A percentile compares a stretch with the other conserved stretches of the same genome.
Evolutionary conservation across 2,888 invertebrate species (phyloP).

Genomic region (Agriotes lineatus): DNA sequence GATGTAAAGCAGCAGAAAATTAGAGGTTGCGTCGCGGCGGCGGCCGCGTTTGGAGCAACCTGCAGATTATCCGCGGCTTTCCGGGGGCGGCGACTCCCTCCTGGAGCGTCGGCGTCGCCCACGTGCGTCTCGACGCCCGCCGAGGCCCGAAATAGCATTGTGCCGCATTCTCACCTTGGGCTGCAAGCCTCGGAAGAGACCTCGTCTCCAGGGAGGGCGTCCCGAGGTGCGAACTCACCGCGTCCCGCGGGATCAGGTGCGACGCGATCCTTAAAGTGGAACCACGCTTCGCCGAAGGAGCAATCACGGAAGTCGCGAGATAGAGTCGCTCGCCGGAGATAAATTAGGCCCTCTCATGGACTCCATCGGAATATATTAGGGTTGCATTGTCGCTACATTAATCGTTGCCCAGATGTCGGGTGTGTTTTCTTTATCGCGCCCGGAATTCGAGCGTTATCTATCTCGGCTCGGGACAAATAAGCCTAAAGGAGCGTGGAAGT

Average conservation of each 20-base stretch:
- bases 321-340: constrained; percentile 49
- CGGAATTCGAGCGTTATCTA: constrained; percentile 38
- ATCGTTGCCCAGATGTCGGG: constrained; percentile 55
- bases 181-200: constrained; percentile 40
- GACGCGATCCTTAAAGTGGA: constrained; percentile 55
- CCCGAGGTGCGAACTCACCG: constrained; percentile 49
- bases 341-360: constrained; percentile 55
- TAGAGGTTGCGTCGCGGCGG: background rate
- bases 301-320: constrained; percentile 47
- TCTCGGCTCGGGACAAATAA: constrained; percentile 33
- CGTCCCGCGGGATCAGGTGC: constrained; percentile 53
- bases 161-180: constrained; percentile 33
- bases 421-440: constrained; percentile 51
- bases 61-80: background rate
- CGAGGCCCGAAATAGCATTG: constrained; percentile 37
- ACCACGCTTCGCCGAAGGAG: constrained; percentile 50
- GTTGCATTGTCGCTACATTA: constrained; percentile 59
- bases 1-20: background rate
- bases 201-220: constrained; percentile 41
- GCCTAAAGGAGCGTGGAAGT: constrained; percentile 14
- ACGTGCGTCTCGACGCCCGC: constrained; percentile 22
- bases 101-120: background rate
- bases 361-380: constrained; percentile 57
- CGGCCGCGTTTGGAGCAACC: background rate
- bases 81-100: background rate